Base-by-base conservation (phyloP, 2,113 vertebrate species). In the Cyanoramphus novaezelandiae region DNA sequence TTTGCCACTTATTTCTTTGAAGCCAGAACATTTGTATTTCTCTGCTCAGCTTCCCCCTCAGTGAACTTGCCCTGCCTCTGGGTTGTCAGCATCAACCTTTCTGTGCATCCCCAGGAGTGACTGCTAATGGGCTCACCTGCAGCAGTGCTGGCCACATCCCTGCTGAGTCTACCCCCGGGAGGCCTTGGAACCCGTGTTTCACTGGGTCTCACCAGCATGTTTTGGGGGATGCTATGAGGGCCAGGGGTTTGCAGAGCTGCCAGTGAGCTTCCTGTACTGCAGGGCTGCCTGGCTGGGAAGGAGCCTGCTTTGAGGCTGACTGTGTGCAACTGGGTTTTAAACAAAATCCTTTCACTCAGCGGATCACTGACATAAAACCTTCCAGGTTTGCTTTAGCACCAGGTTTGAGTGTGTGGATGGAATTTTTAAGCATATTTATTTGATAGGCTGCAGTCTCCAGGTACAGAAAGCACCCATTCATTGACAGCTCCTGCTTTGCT, bases 361-460 rank as follows among this genome's bases (percentile, higher is more conserved):
- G 31, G 10, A 65, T 88, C 67, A 7, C 41, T 86, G 60, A 21
- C 39, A n/a, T 46, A 47, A 70, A 53, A 33, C 53, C 72, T 33
- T 75, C 19, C 62, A 60, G 33, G 65, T 78, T 91, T 77, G 35
- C 81, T 70, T 71, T 63, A 75, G 37, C 70, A 31, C 27, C 55
- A 33, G 41, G 17, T 81, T 82, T 4, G 37, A 69, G 1, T 31
- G 35, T 35, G 75, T 35, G 35, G 27, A 44, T 74, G 41, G 49
- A 64, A 82, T 50, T 92, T 86, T 50, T 29, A 86, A 82, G 68
- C 10, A 1, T 18, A 20, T 86, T 59, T 81, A 21, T 83, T 88
- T 0, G 0, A 7, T 63, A 37, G 23, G 6, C 39, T 77, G 60
- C 55, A 24, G 17, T 68, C 29, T 68, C 14, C 0, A 2, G 15